These are phyloP conservation scores for Stegostoma tigrinum DNA, from an alignment of 2,113 vertebrate genomes.

Conservation along the genomic window DNA sequence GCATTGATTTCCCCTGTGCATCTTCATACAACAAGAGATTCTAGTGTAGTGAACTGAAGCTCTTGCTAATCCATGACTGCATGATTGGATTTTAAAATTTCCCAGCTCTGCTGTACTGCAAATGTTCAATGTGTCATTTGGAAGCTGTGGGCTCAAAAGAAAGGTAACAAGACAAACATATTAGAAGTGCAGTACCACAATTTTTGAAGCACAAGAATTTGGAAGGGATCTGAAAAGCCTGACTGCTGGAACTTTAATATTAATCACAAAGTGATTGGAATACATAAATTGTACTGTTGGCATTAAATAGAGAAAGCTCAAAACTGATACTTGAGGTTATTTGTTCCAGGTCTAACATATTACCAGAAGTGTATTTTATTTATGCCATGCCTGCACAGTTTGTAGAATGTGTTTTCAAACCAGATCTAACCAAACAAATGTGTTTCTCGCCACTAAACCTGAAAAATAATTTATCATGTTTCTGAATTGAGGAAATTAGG, in stretches of 20 bases:
- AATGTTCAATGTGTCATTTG: not conserved
- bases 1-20: slow-evolving; percentile 24
- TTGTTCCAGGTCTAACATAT: not conserved
- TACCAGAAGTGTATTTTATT: not conserved
- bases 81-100: slow-evolving; percentile 30
- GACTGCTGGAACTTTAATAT: not conserved
- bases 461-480: not conserved
- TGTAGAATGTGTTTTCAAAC: not conserved
- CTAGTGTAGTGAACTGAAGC: not conserved
- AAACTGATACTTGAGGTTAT: not conserved
- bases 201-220: not conserved
- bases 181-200: not conserved
- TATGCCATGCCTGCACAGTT: not conserved
- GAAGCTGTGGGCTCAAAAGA: slow-evolving; percentile 1
- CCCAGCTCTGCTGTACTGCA: not conserved
- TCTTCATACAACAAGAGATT: not conserved
- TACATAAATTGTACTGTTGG: not conserved
- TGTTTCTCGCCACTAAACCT: not conserved
- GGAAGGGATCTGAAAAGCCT: not conserved
- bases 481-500: not conserved
- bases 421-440: not conserved
- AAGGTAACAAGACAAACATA: not conserved
- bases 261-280: not conserved
- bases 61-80: not conserved
- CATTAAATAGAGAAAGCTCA: not conserved